Conservation (phyloP, 2,113 vertebrate genomes). For the Chloropsis hardwickii region DNA sequence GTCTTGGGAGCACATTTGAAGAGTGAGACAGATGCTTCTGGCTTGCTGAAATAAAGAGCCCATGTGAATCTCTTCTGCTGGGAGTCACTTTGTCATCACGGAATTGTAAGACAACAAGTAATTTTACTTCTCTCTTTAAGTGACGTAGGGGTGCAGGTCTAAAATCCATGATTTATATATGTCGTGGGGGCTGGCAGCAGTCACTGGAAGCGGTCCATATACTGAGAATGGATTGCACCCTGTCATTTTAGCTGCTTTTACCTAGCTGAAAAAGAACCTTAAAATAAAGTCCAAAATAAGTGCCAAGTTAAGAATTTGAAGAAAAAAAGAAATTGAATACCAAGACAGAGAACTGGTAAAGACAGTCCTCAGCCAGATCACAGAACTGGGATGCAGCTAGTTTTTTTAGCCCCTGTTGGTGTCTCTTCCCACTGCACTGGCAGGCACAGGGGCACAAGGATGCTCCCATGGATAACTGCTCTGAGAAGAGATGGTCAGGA, state of each 20-base stretch:
- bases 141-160: neutral
- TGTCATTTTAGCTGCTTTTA: conserved; percentile 33
- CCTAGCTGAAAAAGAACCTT: neutral
- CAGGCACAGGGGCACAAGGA: neutral
- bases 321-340: neutral
- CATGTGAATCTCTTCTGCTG: conserved; percentile 3
- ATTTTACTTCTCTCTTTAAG: conserved; percentile 24
- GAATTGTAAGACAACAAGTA: conserved; percentile 32
- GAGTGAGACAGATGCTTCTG: neutral
- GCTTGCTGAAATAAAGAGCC: conserved; percentile 17
- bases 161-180: conserved; percentile 15
- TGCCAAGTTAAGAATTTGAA: neutral
- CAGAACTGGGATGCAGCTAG: neutral
- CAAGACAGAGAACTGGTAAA: neutral
- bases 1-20: neutral
- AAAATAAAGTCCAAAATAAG: conserved; percentile 16
- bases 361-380: neutral
- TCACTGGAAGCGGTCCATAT: neutral
- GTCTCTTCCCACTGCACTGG: neutral
- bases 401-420: neutral
- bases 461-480: neutral
- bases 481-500: neutral
- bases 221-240: conserved; percentile 4
- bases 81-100: conserved; percentile 11
- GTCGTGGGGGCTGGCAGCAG: neutral